Percentiles rank a stretch among this genome's conserved stretches.
Evolutionary conservation across 2,888 invertebrate species (phyloP).

Genomic region (Diploptera punctata): DNA sequence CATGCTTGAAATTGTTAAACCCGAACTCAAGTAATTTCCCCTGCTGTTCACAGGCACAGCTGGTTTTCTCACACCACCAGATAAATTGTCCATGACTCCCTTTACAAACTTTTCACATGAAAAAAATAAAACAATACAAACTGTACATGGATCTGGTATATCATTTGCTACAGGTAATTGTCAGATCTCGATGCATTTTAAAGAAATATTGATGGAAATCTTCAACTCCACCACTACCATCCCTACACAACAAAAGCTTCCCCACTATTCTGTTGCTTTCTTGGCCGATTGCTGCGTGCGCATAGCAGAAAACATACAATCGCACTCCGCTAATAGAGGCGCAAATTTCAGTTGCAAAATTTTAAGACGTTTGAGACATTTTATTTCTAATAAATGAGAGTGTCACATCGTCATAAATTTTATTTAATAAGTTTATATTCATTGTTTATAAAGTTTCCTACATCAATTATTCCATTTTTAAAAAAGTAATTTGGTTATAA

Average conservation of each 20-base stretch:
- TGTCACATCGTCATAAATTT: no score
- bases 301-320: conserved; percentile 2
- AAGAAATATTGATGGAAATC: conserved; percentile 2
- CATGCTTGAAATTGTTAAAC: conserved; percentile 32
- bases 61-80: conserved; percentile 36
- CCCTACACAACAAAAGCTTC: conserved; percentile 21
- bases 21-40: conserved; percentile 32
- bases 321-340: neutral
- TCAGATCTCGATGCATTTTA: conserved; percentile 2
- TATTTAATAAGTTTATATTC: no score
- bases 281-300: conserved; percentile 20
- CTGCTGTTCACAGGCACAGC: conserved; percentile 36
- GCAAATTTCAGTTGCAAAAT: neutral
- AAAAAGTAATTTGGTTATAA: no score
- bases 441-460: no score
- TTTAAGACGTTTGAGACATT: no score
- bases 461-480: no score
- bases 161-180: conserved; percentile 9
- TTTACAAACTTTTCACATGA: conserved; percentile 17
- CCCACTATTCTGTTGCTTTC: conserved; percentile 21
- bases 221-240: neutral
- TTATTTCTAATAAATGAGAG: no score
- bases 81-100: conserved; percentile 36
- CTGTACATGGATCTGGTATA: conserved; percentile 3
- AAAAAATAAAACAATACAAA: conserved; percentile 11